Conservation (phyloP, 35 echinoderm and acorn worm genomes). For the Hemicentrotus pulcherrimus region DNA sequence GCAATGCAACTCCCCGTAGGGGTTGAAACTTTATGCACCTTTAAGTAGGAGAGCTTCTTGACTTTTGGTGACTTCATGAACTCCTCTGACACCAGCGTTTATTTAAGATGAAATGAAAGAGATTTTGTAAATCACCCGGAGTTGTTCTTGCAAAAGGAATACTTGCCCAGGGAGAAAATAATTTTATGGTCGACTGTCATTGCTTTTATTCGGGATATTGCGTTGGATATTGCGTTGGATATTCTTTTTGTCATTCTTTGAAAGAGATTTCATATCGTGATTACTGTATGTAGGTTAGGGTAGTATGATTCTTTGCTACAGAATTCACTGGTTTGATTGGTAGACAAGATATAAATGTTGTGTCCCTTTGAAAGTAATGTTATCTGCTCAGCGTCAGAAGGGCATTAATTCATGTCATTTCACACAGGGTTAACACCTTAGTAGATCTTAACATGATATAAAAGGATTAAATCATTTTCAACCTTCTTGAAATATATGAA, state of each 20-base stretch:
- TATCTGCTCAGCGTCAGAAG: too few relatives aligned
- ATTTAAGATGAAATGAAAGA: conserved; percentile 20
- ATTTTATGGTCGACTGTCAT: not conserved
- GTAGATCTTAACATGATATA: too few relatives aligned
- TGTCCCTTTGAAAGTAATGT: too few relatives aligned
- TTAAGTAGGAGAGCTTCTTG: not conserved
- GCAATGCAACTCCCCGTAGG: not conserved
- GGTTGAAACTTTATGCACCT: not conserved
- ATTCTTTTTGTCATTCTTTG: not conserved
- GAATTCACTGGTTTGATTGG: too few relatives aligned
- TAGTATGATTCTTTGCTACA: not conserved
- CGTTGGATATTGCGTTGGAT: not conserved
- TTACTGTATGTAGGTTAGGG: not conserved
- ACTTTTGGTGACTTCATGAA: not conserved
- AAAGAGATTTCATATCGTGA: not conserved
- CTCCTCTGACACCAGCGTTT: not conserved
- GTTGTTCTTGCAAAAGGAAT: not conserved
- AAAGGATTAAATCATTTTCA: too few relatives aligned
- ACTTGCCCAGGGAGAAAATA: not conserved
- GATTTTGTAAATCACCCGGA: not conserved
- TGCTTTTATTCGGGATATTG: not conserved
- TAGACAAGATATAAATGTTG: too few relatives aligned
- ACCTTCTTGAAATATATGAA: too few relatives aligned
- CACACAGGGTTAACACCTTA: too few relatives aligned
- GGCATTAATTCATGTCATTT: too few relatives aligned